Evolutionary conservation across 1,140 invertebrate genomes (phyloP).

Genomic region (Heliconius hewitsoni): DNA sequence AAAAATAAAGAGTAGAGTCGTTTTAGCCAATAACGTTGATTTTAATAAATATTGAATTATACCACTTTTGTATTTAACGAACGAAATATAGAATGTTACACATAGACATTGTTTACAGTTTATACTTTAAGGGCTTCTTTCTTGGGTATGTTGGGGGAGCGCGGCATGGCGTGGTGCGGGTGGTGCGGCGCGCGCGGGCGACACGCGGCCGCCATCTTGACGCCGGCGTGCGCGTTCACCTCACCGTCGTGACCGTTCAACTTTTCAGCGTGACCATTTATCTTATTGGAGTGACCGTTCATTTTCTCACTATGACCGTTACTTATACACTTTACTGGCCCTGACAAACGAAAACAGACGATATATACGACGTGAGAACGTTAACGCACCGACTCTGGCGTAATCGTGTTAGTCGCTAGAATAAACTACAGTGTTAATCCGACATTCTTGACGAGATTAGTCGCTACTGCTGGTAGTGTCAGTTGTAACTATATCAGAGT

Average conservation of each 20-base stretch:
- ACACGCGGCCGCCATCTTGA: conserved; percentile 6
- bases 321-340: conserved; percentile 60
- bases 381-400: conserved; percentile 58
- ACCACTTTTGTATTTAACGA: no score
- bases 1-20: no score
- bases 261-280: conserved; percentile 52
- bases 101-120: conserved; percentile 43
- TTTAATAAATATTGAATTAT: no score
- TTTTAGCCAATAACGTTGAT: no score
- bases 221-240: conserved; percentile 42
- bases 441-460: conserved; percentile 43
- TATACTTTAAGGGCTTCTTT: conserved; percentile 71
- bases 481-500: conserved; percentile 54
- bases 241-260: conserved; percentile 48
- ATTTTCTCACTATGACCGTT: conserved; percentile 57
- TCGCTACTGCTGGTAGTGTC: conserved; percentile 60
- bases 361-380: conserved; percentile 50
- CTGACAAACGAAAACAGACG: conserved; percentile 62
- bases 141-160: conserved; percentile 74
- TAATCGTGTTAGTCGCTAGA: conserved; percentile 63
- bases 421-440: conserved; percentile 47
- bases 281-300: conserved; percentile 49
- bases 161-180: conserved; percentile 38
- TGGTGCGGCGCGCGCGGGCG: neutral
- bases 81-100: conserved; percentile 36